A percentile compares a stretch with the other conserved stretches of the same genome.
phyloP scores from a whole-genome alignment of 2,888 invertebrate species.

The Dyspetes luteomarginatus region DNA sequence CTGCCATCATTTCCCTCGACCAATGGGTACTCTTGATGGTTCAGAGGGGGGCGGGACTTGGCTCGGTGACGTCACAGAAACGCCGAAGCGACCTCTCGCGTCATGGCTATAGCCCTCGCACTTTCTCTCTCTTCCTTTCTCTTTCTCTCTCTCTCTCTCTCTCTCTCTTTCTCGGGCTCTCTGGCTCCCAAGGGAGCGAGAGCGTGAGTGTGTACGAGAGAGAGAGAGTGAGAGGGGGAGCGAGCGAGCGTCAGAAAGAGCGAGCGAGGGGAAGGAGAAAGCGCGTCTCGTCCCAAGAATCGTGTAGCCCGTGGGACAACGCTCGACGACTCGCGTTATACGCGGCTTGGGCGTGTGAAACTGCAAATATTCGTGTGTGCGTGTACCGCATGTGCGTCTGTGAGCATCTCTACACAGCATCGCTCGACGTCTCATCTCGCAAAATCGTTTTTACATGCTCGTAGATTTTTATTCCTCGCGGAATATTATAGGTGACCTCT shows the following conservation, averaged over 20 bases:
- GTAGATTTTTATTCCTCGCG: neutral
- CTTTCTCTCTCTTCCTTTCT: conserved; percentile 58
- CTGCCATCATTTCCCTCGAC: conserved; percentile 82
- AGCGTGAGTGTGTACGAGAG: conserved; percentile 29
- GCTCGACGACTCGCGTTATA: conserved; percentile 46
- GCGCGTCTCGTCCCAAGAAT: conserved; percentile 28
- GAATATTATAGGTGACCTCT: too few relatives aligned
- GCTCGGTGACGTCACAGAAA: conserved; percentile 75
- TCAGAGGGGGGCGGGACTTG: conserved; percentile 73
- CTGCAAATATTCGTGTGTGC: conserved; percentile 22
- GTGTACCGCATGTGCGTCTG: neutral
- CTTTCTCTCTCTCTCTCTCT: conserved; percentile 46
- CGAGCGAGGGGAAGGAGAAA: conserved; percentile 16
- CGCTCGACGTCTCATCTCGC: neutral
- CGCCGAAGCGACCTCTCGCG: conserved; percentile 76
- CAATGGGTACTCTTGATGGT: conserved; percentile 73
- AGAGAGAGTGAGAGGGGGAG: neutral
- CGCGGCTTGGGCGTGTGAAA: conserved; percentile 46
- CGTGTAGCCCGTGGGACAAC: conserved; percentile 30
- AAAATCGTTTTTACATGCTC: neutral
- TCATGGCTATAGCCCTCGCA: conserved; percentile 39
- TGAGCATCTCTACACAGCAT: neutral
- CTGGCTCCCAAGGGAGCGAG: conserved; percentile 18
- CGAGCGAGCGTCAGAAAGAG: too few relatives aligned
- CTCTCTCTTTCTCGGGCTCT: conserved; percentile 1